Conservation (phyloP, 1,140 invertebrate genomes). For the Lethocerus indicus region DNA sequence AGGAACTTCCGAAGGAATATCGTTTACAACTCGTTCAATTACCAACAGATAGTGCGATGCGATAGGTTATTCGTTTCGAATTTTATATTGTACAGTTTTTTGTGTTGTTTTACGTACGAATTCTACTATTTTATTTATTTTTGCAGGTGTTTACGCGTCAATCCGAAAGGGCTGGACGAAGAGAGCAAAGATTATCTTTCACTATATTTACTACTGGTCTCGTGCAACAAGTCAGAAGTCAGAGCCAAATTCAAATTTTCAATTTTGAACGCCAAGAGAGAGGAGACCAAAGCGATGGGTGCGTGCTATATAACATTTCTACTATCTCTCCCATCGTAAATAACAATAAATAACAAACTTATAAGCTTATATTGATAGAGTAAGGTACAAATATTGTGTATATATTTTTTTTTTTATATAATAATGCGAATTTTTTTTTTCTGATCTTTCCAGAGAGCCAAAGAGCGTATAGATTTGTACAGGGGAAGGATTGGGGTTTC, state of each 20-base stretch:
- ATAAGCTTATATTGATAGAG: neutral
- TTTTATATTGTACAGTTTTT: too few species aligned
- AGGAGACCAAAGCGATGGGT: constrained; percentile 99
- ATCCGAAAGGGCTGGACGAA: constrained; percentile 98
- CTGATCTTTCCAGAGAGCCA: constrained; percentile 50
- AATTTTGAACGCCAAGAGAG: constrained; percentile 97
- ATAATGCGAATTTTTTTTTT: constrained; percentile 2
- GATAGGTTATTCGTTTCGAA: too few species aligned
- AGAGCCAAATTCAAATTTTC: constrained; percentile 99
- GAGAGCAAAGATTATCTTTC: constrained; percentile 99
- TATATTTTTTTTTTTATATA: neutral
- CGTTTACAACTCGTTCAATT: too few species aligned
- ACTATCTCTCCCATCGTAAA: neutral
- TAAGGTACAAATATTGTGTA: neutral
- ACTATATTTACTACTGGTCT: constrained; percentile 93
- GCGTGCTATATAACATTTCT: too few species aligned
- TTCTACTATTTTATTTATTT: neutral
- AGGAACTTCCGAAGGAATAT: too few species aligned
- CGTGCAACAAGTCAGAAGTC: constrained; percentile 99
- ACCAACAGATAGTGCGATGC: too few species aligned
- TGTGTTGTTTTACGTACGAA: too few species aligned
- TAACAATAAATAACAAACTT: neutral
- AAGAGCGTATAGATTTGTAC: constrained; percentile 93
- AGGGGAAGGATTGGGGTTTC: constrained; percentile 99
- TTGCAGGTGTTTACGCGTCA: constrained; percentile 86